A percentile compares a stretch with the other conserved stretches of the same genome.
Conservation (phyloP, 2,888 invertebrate species). For the Melanostoma scalare region DNA sequence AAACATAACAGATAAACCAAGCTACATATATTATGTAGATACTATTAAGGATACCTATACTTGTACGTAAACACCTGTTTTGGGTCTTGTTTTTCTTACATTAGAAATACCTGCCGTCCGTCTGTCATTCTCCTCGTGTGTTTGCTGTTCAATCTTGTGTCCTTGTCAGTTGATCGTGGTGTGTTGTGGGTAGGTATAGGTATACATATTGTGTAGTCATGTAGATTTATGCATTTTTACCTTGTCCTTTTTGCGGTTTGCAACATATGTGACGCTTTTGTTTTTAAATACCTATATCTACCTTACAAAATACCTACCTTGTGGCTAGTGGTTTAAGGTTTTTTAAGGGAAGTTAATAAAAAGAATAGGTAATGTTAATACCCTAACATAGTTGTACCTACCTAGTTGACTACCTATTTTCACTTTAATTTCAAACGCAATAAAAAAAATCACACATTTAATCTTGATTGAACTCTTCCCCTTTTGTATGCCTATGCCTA, state of each 20-base stretch:
- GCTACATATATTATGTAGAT: constrained; percentile 13
- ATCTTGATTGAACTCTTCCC: too few relatives aligned
- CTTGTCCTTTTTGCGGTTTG: constrained; percentile 49
- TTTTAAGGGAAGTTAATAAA: too few relatives aligned
- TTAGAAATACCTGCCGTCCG: constrained; percentile 37
- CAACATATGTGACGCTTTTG: constrained; percentile 58
- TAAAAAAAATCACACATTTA: too few relatives aligned
- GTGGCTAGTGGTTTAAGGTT: neutral
- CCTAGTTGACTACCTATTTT: too few relatives aligned
- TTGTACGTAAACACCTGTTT: constrained; percentile 61
- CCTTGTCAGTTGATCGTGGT: constrained; percentile 53
- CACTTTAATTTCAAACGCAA: too few relatives aligned
- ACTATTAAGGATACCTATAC: constrained; percentile 29
- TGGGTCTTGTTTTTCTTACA: constrained; percentile 35
- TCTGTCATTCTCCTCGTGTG: constrained; percentile 60
- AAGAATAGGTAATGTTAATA: too few relatives aligned
- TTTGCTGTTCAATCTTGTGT: constrained; percentile 46
- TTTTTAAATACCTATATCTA: neutral
- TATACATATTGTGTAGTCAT: too few relatives aligned
- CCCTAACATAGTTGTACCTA: too few relatives aligned
- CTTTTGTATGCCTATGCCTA: too few relatives aligned
- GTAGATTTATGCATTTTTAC: too few relatives aligned
- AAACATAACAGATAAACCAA: constrained; percentile 19
- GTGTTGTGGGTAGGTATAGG: constrained; percentile 6
- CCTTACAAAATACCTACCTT: too few relatives aligned